Evolutionary conservation across 2,797 vertebrate species (phyloP), one percentile per base, ranked within the genome.

Genomic region (Silurus aristotelis): DNA sequence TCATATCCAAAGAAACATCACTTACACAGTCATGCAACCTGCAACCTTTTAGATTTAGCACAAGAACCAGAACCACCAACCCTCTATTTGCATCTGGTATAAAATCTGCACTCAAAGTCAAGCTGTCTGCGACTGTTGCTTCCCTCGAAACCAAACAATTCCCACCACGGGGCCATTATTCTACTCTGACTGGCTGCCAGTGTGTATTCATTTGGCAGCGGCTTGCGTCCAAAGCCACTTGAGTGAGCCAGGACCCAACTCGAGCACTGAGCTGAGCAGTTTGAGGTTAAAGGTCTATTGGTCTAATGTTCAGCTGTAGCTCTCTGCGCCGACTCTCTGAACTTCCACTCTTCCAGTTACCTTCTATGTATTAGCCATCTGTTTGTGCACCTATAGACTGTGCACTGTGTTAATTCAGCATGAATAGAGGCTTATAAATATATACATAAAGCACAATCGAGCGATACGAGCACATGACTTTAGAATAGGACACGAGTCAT

Each of bases 151-250:
- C 63, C 5, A n/a, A 81, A 81, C 79, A 55, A 81, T 81, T 81
- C 79, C 79, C 79, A 67, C 63, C 79, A 79, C 25, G 38, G 38
- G 60, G 77, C 77, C 60, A 13, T 81, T 81, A 67, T 55, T 80
- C 46, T 27, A 55, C 27, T 67, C 79, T 55, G 48, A 55, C 63
- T 67, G 25, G 25, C 79, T 81, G 79, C 79, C 46, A 67, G 63
- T 20, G 15, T 55, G 63, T 13, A 31, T 27, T 67, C 38, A 6
- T 81, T 52, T 81, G 79, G 79, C 63, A 55, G 63, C 31, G n/a
- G 20, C 6, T n/a, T 63, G 8, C 20, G 27, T 46, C 77, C 38
- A 55, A 67, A 20, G 79, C 1, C 25, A 81, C 63, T 31, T 22
- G 61, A 55, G 1, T n/a, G n/a, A 31, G 79, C 46, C 79, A 55